Evolutionary conservation across 2,888 invertebrate species (phyloP).

Genomic region (Cephus rjabovi): DNA sequence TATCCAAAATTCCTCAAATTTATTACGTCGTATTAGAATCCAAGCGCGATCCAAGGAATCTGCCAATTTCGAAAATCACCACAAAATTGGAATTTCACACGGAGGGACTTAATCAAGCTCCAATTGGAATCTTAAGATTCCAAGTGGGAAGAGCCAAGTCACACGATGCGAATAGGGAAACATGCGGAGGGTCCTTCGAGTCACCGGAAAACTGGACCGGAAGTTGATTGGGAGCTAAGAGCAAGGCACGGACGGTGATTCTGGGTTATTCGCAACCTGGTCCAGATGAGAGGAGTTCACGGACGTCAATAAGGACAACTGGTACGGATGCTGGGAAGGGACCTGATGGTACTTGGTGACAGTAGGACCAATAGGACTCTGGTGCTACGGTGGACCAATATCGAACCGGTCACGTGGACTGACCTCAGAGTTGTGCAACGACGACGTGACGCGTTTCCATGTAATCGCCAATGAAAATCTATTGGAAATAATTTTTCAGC

Average conservation of each 20-base stretch:
- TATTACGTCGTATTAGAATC: neutral
- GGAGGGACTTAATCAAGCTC: neutral
- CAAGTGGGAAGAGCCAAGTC: neutral
- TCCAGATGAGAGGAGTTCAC: neutral
- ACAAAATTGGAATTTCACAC: neutral
- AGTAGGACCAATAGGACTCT: constrained; percentile 48
- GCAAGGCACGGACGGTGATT: neutral
- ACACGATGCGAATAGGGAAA: neutral
- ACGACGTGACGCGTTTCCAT: constrained; percentile 42
- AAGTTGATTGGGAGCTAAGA: neutral
- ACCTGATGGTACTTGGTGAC: constrained; percentile 32
- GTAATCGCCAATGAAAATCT: neutral
- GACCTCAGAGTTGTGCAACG: constrained; percentile 65
- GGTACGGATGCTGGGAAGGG: neutral
- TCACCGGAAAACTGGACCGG: neutral
- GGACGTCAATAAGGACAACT: neutral
- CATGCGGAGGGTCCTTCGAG: neutral
- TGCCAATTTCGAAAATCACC: neutral
- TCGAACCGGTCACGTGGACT: constrained; percentile 65
- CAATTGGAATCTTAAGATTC: neutral
- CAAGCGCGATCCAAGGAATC: neutral
- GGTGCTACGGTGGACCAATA: constrained; percentile 57
- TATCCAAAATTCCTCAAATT: neutral
- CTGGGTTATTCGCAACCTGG: neutral
- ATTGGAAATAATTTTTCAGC: neutral